Conservation (phyloP, 2,797 vertebrate species). For the Pseudochirops cupreus region DNA sequence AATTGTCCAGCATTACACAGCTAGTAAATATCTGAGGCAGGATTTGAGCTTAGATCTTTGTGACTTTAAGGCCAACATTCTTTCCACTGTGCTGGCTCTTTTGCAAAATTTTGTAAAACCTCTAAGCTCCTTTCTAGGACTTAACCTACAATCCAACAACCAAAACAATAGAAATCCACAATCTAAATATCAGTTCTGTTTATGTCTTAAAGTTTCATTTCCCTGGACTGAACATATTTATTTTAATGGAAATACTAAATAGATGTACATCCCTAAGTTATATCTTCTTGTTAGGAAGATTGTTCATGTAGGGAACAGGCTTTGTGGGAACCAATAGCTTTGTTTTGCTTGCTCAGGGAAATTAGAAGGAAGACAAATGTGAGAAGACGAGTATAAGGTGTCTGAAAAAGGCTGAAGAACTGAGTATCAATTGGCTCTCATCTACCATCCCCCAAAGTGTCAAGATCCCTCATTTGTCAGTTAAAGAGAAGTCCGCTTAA, state of each 20-base stretch:
- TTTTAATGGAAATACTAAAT: background rate
- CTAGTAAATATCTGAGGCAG: background rate
- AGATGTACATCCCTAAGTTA: background rate
- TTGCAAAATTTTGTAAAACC: background rate
- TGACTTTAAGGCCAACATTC: background rate
- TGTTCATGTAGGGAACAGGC: background rate
- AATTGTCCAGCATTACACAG: background rate
- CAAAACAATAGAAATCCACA: background rate
- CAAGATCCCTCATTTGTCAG: background rate
- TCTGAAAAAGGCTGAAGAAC: background rate
- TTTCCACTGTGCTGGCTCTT: background rate
- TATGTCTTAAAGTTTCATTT: background rate
- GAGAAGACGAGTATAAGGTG: background rate
- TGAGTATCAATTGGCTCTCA: background rate
- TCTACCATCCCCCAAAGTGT: background rate
- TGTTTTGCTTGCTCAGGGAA: background rate
- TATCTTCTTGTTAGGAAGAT: background rate
- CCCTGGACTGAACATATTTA: background rate
- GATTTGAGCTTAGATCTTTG: background rate
- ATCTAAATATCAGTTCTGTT: background rate
- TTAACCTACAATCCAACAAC: background rate
- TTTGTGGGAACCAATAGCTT: background rate
- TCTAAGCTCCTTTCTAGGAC: background rate
- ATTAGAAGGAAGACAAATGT: background rate
- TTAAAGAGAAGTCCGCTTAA: background rate